Percentiles rank a stretch among this genome's conserved stretches.
Evolutionary conservation across 2,113 vertebrate genomes (phyloP).

Genomic region (Machaerirhynchus nigripectus): DNA sequence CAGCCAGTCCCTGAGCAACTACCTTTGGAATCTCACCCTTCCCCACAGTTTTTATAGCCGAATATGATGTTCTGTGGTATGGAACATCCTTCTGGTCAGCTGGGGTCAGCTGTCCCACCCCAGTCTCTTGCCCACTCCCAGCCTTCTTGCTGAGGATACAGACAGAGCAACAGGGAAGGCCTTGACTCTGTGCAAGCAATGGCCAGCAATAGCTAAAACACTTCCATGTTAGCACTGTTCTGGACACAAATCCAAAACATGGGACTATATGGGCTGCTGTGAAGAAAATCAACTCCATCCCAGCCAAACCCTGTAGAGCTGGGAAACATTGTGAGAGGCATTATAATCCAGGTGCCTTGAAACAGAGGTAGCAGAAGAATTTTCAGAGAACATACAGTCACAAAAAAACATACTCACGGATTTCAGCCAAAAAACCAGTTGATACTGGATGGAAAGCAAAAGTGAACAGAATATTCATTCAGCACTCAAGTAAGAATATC

Average conservation of each 20-base stretch:
- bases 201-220: not conserved
- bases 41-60: not conserved
- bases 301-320: not conserved
- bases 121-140: not conserved
- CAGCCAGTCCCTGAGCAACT: not conserved
- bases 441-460: not conserved
- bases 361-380: not conserved
- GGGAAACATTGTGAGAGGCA: not conserved
- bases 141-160: not conserved
- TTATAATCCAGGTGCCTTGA: not conserved
- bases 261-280: not conserved
- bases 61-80: fast-evolving
- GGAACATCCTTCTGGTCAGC: not conserved
- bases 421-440: not conserved
- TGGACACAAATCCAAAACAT: not conserved
- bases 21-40: not conserved
- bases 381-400: not conserved
- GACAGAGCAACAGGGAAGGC: not conserved
- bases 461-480: not conserved
- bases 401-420: not conserved
- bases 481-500: not conserved
- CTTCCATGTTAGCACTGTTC: not conserved
- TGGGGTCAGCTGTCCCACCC: not conserved
- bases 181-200: not conserved
- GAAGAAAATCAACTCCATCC: not conserved